Base-by-base conservation (phyloP, 2,888 invertebrate genomes). In the Encarsia formosa region DNA sequence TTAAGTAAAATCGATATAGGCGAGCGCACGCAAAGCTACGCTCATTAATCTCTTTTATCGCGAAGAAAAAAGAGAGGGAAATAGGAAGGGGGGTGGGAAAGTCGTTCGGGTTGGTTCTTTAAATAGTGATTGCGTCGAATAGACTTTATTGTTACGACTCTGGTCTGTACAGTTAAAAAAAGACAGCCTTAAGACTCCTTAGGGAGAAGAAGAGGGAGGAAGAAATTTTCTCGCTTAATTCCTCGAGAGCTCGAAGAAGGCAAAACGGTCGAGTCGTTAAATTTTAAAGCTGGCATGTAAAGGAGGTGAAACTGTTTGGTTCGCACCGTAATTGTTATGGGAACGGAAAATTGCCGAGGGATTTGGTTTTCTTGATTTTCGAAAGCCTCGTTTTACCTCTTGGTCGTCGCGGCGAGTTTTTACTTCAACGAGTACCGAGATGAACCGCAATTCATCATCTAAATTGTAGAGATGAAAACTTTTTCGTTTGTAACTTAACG, bases 31-130 rank as follows among this genome's bases (percentile, higher is more conserved):
- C 54, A 34, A 46, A 46, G 46, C 49, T 43, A 18, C 49, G 16
- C 44, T 43, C 50, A 50, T 54, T 54, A 50, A 54, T 54, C 50
- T 54, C 32, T 32, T 47, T 47, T 47, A 41, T 47, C 32, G 38
- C 22, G 15, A n/a, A 34, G 32, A 32, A 8, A 22, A 38, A 23
- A n/a, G 37, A 23, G 16, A 32, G 35, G 16, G 13, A 39, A 39
- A 42, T 15, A 5, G 22, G 6, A 32, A 32, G n/a, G n/a, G 32
- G n/a, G n/a, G n/a, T 15, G 16, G 31, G 45, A n/a, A 45, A 43
- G 52, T 47, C 38, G 29, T 48, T 42, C 31, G 15, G 22, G 24
- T 15, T 39, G 46, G 49, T 50, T 54, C 53, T 54, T 54, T 54
- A 46, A 54, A 54, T 46, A 50, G 42, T 34, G 38, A 54, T 47